Base-by-base conservation (phyloP, 2,888 invertebrate genomes). In the Trichopoda pennipes region DNA sequence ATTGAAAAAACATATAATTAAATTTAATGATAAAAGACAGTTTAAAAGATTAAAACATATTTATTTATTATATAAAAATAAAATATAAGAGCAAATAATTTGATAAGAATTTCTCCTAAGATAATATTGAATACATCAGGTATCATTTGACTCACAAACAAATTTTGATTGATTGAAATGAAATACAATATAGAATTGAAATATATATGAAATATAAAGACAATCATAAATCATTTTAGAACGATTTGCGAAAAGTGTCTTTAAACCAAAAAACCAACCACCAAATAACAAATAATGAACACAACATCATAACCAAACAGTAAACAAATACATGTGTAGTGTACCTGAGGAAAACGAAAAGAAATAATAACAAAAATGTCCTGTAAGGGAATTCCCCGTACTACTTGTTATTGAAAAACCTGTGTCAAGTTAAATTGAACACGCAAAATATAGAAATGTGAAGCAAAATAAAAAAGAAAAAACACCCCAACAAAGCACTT, bases 401-500 rank as follows among this genome's bases (percentile, higher is more conserved):
- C 82, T 79, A 44, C 82, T 58, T 61, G 73, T 38, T 64, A 78
- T 72, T 69, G 72, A 75, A 84, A 72, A 83, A 82, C 83, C 83
- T 84, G 84, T 82, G 83, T 84, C 83, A 84, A 81, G 85, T 84
- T 83, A 77, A 84, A 82, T 79, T 83, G 79, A 73, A 79, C 74
- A 77, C 75, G 80, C 73, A 75, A 68, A 58, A 14, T 16, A n/a
- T 28, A 56, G 32, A 17, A 14, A 60, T 0, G 17, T 47, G 12
- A 38, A 66, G 55, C 38, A 49, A 35, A 28, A 60, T 1, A 17
- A 38, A 66, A 60, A 32, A 58, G 44, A 63, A 61, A 66, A 83
- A 73, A 83, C 83, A 80, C 77, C 83, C 80, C 80, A 80, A 80
- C 80, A 85, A 82, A 88, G 86, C 87, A 89, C 88, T 89, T 89